These are phyloP conservation scores for Ophion ellenae DNA, from an alignment of 2,888 invertebrate species.

Conservation along the genomic window DNA sequence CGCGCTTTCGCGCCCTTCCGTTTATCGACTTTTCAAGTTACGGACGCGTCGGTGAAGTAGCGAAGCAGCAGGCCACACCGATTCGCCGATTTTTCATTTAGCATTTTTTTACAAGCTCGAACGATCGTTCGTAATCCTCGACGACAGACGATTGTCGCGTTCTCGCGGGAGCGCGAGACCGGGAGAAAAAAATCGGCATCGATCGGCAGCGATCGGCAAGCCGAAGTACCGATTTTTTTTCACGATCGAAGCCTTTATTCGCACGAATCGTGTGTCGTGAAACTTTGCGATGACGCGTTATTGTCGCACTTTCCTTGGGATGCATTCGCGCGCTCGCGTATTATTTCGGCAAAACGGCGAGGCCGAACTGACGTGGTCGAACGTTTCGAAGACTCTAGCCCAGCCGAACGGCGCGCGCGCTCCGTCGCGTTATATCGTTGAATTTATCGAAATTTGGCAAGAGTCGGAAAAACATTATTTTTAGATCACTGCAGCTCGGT, in stretches of 20 bases:
- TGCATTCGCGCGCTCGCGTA: conserved; percentile 56
- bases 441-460: conserved; percentile 82
- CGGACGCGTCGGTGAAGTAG: conserved; percentile 53
- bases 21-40: conserved; percentile 45
- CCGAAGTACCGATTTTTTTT: conserved; percentile 19
- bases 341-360: conserved; percentile 32
- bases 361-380: conserved; percentile 59
- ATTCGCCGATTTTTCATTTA: conserved; percentile 33
- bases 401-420: conserved; percentile 16
- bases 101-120: conserved; percentile 39
- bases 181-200: neutral
- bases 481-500: conserved; percentile 74
- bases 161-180: neutral
- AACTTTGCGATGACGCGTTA: conserved; percentile 13
- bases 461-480: conserved; percentile 77
- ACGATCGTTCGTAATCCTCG: neutral
- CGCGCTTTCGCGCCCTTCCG: neutral
- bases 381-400: conserved; percentile 53
- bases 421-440: conserved; percentile 57
- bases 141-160: too few species aligned
- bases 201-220: conserved; percentile 37
- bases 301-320: conserved; percentile 31
- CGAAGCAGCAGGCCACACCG: conserved; percentile 30
- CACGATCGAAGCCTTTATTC: neutral
- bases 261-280: neutral